Base-by-base conservation (phyloP, 2,888 invertebrate species). In the Zeuzera pyrina region DNA sequence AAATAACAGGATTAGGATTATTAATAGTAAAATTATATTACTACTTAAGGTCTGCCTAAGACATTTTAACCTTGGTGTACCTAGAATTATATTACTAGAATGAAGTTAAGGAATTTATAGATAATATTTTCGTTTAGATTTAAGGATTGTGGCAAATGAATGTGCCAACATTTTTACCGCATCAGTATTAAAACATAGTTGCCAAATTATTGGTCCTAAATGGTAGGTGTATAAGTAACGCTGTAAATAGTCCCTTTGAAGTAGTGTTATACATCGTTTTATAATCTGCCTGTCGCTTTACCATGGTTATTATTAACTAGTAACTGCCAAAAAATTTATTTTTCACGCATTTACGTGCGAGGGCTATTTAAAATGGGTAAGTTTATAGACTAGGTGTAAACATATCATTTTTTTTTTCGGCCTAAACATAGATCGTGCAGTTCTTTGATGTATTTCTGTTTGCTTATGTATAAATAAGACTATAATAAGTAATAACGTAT, bases 81-180 rank as follows among this genome's bases (percentile, higher is more conserved):
- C 63, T 77, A 78, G 76, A 65, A 61, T 68, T 67, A 64, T 47
- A 61, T 68, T 67, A 64, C 46, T 72, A 72, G 66, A 42, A 52
- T 59, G 58, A 42, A 49, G 66, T 59, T 71, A 73, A 71, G 68
- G 57, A 46, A 69, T 71, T 72, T 65, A 71, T 76, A 74, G 68
- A 58, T 55, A 54, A 64, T 71, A 73, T 72, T 76, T 78, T 76
- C 58, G 57, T 66, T 73, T 74, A 73, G 63, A 49, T 41, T 27
- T 47, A 67, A 69, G 72, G 63, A 39, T 59, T 55, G 52, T 53
- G 77, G 78, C 74, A 46, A 70, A 63, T 64, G 62, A 49, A 67
- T 64, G 81, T 84, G 84, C 84, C 83, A 84, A 79, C 78, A 76
- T 83, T 84, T 84, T 84, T 84, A 84, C 83, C 84, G 76, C 70